These are phyloP conservation scores for Seriola dumerili DNA, from an alignment of 2,113 vertebrate species.

Conservation along the genomic window DNA sequence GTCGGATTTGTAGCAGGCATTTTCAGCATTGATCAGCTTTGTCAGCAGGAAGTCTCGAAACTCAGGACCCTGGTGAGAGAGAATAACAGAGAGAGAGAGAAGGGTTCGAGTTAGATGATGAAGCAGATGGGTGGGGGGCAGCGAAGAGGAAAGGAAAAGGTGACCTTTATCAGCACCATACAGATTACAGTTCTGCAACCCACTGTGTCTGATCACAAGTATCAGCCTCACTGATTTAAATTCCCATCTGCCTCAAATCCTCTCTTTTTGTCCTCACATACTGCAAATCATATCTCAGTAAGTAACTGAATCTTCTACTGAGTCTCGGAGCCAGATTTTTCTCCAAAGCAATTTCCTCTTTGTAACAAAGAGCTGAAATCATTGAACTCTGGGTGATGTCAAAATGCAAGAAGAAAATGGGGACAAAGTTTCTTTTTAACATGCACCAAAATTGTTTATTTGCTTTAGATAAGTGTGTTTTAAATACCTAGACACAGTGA, in stretches of 20 bases:
- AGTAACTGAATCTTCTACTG: neutral
- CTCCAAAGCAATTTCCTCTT: neutral
- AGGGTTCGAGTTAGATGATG: neutral
- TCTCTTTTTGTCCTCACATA: neutral
- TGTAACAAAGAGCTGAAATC: neutral
- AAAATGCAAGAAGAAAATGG: neutral
- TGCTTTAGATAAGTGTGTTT: neutral
- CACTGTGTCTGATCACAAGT: constrained; percentile 7
- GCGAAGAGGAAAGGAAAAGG: constrained; percentile 23
- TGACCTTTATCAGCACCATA: constrained; percentile 55
- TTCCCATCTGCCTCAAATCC: neutral
- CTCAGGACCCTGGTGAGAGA: constrained; percentile 87
- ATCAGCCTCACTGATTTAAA: constrained; percentile 29
- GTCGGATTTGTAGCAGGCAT: constrained; percentile 96
- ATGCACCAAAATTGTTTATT: neutral
- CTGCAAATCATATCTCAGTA: neutral
- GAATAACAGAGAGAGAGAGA: neutral
- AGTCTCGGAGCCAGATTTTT: neutral
- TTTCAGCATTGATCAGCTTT: constrained; percentile 97
- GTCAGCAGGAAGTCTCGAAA: constrained; percentile 96
- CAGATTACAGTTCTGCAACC: constrained; percentile 12
- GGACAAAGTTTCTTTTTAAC: too few species aligned
- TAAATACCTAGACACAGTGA: too few species aligned
- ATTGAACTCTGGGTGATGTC: neutral
- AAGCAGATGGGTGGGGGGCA: constrained; percentile 1